phyloP scores from a whole-genome alignment of 92 coral and sea anemone genomes.

The Porites divaricata region DNA sequence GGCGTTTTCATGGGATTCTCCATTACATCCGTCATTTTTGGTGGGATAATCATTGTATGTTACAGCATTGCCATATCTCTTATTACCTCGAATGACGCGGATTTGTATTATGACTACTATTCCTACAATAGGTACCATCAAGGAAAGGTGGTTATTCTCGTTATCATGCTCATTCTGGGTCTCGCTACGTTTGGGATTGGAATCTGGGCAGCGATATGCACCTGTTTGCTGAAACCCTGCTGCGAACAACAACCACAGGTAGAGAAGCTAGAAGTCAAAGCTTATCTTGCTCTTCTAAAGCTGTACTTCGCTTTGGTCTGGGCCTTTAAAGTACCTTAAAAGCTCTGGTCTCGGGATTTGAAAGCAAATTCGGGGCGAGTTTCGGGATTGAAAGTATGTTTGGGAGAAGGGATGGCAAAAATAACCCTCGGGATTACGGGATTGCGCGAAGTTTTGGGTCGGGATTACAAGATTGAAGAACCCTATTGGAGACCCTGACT shows the following conservation, averaged over 20 bases:
- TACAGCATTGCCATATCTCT: not conserved
- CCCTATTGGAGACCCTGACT: no score
- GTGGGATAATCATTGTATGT: not conserved
- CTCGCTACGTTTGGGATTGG: not conserved
- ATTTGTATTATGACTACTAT: not conserved
- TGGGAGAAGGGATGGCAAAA: no score
- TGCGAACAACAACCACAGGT: not conserved
- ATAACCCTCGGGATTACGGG: no score
- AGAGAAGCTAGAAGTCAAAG: no score
- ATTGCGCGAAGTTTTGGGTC: no score
- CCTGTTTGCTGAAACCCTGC: not conserved
- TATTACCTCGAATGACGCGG: not conserved
- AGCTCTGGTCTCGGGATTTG: no score
- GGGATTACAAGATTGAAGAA: no score
- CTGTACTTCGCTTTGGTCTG: no score
- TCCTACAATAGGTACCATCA: not conserved
- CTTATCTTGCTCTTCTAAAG: no score
- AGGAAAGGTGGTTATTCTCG: not conserved
- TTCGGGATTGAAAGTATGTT: no score
- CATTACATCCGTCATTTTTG: not conserved
- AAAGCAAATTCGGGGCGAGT: no score
- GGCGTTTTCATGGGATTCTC: not conserved
- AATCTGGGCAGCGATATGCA: not conserved
- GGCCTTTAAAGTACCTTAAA: no score
- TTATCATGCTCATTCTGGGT: not conserved